Evolutionary conservation across 2,113 vertebrate species (phyloP).

Genomic region (Platycercus adscitus): DNA sequence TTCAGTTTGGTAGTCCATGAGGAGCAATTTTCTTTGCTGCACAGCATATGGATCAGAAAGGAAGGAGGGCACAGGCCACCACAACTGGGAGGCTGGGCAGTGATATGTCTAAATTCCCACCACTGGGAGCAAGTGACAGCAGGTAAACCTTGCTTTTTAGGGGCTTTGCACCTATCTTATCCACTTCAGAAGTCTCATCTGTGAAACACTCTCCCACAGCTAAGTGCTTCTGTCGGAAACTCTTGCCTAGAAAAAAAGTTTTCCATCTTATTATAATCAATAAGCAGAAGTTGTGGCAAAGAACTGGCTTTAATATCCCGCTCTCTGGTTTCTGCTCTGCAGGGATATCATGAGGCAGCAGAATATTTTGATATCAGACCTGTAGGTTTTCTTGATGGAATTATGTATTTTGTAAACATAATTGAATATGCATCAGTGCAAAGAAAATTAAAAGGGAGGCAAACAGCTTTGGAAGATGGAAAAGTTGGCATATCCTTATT

Average conservation of each 20-base stretch:
- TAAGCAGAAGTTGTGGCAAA: neutral
- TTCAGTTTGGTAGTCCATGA: neutral
- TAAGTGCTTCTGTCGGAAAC: neutral
- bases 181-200: neutral
- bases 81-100: neutral
- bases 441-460: neutral
- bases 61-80: neutral
- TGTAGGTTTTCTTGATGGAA: neutral
- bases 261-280: neutral
- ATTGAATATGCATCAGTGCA: neutral
- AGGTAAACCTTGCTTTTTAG: neutral
- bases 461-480: neutral
- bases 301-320: neutral
- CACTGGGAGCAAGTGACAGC: neutral
- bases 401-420: neutral
- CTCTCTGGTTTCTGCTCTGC: neutral
- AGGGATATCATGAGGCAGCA: neutral
- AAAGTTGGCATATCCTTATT: neutral
- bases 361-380: neutral
- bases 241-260: neutral
- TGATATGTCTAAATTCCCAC: neutral
- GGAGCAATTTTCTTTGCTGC: neutral
- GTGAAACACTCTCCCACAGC: neutral
- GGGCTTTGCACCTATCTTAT: neutral
- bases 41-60: neutral